These are phyloP conservation scores for Drosophila nasuta DNA, from an alignment of 1,140 invertebrate species.

Conservation along the genomic window DNA sequence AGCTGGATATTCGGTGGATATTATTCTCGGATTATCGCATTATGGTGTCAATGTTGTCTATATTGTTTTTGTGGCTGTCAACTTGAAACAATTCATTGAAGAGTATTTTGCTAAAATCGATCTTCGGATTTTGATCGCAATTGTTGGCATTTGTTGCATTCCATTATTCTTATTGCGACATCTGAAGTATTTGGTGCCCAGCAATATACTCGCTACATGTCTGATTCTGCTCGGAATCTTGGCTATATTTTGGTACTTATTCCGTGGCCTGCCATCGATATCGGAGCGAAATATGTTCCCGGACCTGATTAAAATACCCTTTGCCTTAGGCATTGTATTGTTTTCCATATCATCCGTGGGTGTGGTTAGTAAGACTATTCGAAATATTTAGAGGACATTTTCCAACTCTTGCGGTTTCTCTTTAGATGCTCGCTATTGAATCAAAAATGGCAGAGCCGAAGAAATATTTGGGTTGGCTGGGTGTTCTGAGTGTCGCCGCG, in stretches of 20 bases:
- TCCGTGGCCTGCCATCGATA: slow-evolving; percentile 31
- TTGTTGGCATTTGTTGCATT: slow-evolving; percentile 21
- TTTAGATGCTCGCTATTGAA: slow-evolving; percentile 57
- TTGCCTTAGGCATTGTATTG: slow-evolving; percentile 44
- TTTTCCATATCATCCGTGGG: slow-evolving; percentile 54
- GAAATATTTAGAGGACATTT: too few relatives aligned
- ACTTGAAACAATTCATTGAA: slow-evolving; percentile 34
- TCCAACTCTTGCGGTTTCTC: too few relatives aligned
- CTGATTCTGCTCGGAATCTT: slow-evolving; percentile 30
- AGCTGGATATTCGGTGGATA: slow-evolving; percentile 30
- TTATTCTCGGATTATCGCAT: slow-evolving; percentile 26
- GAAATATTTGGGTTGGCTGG: slow-evolving; percentile 43
- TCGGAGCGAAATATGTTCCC: slow-evolving; percentile 21
- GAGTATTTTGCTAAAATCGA: neutral
- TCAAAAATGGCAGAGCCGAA: slow-evolving; percentile 41
- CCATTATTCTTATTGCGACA: slow-evolving; percentile 38
- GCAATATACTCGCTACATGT: slow-evolving; percentile 35
- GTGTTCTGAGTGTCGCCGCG: slow-evolving; percentile 15
- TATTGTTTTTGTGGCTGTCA: slow-evolving; percentile 43
- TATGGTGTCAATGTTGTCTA: slow-evolving; percentile 54
- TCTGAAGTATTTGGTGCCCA: slow-evolving; percentile 55
- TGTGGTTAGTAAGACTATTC: slow-evolving; percentile 44
- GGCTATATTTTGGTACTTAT: slow-evolving; percentile 44
- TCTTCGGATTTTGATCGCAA: slow-evolving; percentile 12
- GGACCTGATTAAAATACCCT: slow-evolving; percentile 1